Evolutionary conservation across 2,113 vertebrate genomes (phyloP).

Genomic region (Pontoporia blainvillei): DNA sequence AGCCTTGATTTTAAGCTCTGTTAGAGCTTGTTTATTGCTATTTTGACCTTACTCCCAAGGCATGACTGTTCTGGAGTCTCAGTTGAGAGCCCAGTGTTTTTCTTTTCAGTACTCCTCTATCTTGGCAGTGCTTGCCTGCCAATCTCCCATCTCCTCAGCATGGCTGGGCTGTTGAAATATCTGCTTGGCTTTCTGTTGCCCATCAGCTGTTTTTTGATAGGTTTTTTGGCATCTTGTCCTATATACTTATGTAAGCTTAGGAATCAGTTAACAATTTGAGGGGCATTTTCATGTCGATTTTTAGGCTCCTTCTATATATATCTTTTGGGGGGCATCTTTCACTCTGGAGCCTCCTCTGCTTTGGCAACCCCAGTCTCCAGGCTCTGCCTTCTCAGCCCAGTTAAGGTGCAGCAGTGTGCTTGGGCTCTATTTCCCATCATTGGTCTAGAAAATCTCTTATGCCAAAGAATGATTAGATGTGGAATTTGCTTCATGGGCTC

Average conservation of each 20-base stretch:
- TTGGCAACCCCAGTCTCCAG: neutral
- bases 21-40: neutral
- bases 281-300: neutral
- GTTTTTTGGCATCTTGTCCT: neutral
- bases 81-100: neutral
- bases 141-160: neutral
- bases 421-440: neutral
- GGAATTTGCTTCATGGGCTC: neutral
- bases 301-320: neutral
- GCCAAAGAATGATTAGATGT: neutral
- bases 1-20: neutral
- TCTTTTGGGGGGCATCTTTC: neutral
- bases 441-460: neutral
- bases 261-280: neutral
- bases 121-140: neutral
- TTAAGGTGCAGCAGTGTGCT: neutral
- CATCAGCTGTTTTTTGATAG: neutral
- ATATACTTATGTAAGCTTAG: neutral
- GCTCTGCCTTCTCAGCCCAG: neutral
- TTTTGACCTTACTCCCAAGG: neutral
- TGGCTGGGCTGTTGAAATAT: neutral
- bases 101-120: neutral
- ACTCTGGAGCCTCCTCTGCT: neutral
- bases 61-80: neutral
- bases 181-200: neutral